Evolutionary conservation across 2,888 invertebrate genomes (phyloP).

Genomic region (Caradrina clavipalpis): DNA sequence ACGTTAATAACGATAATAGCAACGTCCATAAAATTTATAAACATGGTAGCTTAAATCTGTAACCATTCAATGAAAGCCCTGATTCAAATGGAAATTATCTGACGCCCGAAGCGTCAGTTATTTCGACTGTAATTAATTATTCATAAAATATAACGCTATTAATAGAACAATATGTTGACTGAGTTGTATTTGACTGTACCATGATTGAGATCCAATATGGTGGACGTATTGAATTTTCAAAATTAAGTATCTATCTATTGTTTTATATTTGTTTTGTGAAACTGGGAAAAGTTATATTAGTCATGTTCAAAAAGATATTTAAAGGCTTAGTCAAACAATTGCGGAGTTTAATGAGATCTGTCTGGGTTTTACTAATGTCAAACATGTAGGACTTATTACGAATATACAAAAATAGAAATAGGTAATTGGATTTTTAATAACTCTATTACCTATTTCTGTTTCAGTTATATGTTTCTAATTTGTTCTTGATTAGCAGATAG

Average conservation of each 20-base stretch:
- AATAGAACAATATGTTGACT: neutral
- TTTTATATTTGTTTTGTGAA: constrained; percentile 9
- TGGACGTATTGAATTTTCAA: neutral
- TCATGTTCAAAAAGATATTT: neutral
- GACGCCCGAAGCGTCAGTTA: constrained; percentile 19
- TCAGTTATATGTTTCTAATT: no score
- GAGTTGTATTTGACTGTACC: neutral
- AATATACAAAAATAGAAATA: neutral
- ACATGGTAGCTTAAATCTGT: constrained; percentile 7
- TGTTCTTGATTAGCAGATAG: no score
- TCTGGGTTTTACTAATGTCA: no score
- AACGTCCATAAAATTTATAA: neutral
- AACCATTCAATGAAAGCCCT: neutral
- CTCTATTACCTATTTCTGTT: neutral
- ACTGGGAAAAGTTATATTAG: neutral
- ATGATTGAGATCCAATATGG: neutral
- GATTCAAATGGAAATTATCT: constrained; percentile 33
- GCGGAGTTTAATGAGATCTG: no score
- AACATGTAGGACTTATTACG: neutral
- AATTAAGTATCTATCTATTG: neutral
- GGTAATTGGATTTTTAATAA: no score
- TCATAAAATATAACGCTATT: constrained; percentile 3
- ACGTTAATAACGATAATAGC: neutral
- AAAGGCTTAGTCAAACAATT: neutral
- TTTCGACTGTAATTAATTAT: constrained; percentile 16